Percentiles rank a stretch among this genome's conserved stretches.
These are phyloP conservation scores for Scyliorhinus canicula DNA, from an alignment of 2,797 vertebrate genomes.

Conservation along the genomic window DNA sequence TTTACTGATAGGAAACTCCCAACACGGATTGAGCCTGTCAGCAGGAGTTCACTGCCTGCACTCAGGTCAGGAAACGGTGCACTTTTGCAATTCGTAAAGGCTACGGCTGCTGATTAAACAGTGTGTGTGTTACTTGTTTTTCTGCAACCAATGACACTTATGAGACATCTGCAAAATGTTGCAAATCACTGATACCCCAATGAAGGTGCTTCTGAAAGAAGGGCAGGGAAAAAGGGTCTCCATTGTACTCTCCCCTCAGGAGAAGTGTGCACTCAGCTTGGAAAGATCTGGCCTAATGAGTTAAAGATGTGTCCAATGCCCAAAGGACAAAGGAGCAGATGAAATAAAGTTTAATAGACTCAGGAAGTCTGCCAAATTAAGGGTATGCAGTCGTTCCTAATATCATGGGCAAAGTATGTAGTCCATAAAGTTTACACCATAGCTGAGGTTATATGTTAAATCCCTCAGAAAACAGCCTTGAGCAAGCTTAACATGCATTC, in stretches of 20 bases:
- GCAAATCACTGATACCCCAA: neutral
- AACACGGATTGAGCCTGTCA: neutral
- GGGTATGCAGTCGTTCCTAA: slow-evolving; percentile 15
- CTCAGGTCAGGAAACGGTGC: neutral
- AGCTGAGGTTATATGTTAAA: neutral
- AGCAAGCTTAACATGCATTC: neutral
- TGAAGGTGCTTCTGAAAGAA: neutral
- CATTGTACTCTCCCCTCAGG: neutral
- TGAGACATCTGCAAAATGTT: slow-evolving; percentile 32
- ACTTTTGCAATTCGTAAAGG: neutral
- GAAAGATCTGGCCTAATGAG: slow-evolving; percentile 20
- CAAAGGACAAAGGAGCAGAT: slow-evolving; percentile 29
- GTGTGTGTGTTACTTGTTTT: neutral
- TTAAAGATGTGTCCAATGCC: slow-evolving; percentile 35
- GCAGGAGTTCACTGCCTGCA: slow-evolving; percentile 10
- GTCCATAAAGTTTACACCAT: slow-evolving; percentile 13
- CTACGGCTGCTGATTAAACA: neutral
- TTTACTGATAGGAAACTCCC: slow-evolving; percentile 1
- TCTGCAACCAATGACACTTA: slow-evolving; percentile 15
- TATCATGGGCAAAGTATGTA: slow-evolving; percentile 25
- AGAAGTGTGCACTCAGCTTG: slow-evolving; percentile 13
- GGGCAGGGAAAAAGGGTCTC: neutral
- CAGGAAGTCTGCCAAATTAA: slow-evolving; percentile 35
- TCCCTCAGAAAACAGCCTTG: neutral
- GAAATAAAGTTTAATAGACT: slow-evolving; percentile 32